Base-by-base conservation (phyloP, 1,140 invertebrate species). In the Drosophila bifasciata region DNA sequence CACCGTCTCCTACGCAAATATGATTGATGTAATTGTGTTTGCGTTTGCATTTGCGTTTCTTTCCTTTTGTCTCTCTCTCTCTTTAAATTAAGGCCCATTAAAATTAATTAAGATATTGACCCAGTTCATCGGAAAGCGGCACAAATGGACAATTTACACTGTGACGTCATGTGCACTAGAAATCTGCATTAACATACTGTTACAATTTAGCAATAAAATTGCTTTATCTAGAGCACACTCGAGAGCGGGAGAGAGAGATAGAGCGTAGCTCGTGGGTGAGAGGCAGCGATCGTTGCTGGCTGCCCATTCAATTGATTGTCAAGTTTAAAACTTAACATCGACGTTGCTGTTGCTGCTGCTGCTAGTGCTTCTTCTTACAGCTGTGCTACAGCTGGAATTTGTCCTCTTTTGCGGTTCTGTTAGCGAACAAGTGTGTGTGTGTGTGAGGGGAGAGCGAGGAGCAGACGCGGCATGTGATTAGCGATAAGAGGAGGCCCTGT, bases 41-140 rank as follows among this genome's bases (percentile, higher is more conserved):
- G 40, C 25, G 46, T 61, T 64, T 61, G 50, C 45, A 36, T 66
- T 67, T 44, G 40, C 36, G 60, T 61, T 64, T 61, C 45, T 39
- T 36, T 75, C 45, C 48, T 52, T 67, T 67, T 75, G 60, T 59
- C 53, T 74, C 53, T n/a, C n/a, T n/a, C n/a, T n/a, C n/a, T n/a
- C n/a, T n/a, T n/a, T 74, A 64, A 74, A 74, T 74, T 74, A 74
- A 74, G 70, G 15, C 70, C 71, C 69, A 74, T 74, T 74, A 74
- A 74, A 74, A 74, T 64, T 74, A 74, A 74, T 74, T 74, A 74
- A 74, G 71, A 74, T 73, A 74, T 73, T 73, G 70, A 73, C 70
- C 70, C 46, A 73, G 50, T 74, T 73, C 25, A 41, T 41, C 25
- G 32, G 40, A 36, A 70, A 60, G 57, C 50, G 52, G 21, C 17